These are phyloP conservation scores for Botia kubotai DNA, from an alignment of 2,797 vertebrate genomes.

Conservation along the genomic window DNA sequence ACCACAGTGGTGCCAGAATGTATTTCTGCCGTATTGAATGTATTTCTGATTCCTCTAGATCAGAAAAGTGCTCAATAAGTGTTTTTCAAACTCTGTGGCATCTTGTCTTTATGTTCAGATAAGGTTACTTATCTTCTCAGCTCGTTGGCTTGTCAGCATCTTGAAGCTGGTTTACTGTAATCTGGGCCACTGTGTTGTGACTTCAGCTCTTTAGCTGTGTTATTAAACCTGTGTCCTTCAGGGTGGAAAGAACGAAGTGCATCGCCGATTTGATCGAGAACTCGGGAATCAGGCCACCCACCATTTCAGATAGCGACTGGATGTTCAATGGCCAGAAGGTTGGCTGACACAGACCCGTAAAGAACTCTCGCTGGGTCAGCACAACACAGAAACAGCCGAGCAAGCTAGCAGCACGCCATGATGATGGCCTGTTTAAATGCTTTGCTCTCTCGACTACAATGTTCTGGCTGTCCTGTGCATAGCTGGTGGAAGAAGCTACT, in stretches of 20 bases:
- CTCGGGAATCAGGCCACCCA: slow-evolving; percentile 32
- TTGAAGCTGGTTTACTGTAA: slow-evolving; percentile 52
- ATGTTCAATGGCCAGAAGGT: slow-evolving; percentile 43
- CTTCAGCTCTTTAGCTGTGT: slow-evolving; percentile 57
- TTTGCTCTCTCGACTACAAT: too few relatives aligned
- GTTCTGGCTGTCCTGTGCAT: too few relatives aligned
- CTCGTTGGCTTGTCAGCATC: slow-evolving; percentile 58
- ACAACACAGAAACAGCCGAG: slow-evolving; percentile 26
- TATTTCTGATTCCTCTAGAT: slow-evolving; percentile 36
- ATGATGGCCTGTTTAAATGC: too few relatives aligned
- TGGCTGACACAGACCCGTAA: slow-evolving; percentile 41
- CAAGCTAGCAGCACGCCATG: not conserved
- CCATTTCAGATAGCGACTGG: slow-evolving; percentile 17
- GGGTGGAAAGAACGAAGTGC: slow-evolving; percentile 53
- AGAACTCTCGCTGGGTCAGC: slow-evolving; percentile 54
- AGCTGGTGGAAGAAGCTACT: too few relatives aligned
- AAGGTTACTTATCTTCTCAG: slow-evolving; percentile 40
- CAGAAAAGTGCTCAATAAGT: slow-evolving; percentile 47
- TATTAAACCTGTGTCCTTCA: slow-evolving; percentile 64
- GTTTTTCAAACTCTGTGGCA: slow-evolving; percentile 8
- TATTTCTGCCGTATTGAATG: too few relatives aligned
- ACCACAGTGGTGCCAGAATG: not conserved
- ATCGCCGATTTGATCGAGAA: slow-evolving; percentile 46
- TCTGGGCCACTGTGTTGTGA: slow-evolving; percentile 49
- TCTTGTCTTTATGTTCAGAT: slow-evolving; percentile 42